These are phyloP conservation scores for Leptothorax acervorum DNA, from an alignment of 2,888 invertebrate species.

Conservation along the genomic window DNA sequence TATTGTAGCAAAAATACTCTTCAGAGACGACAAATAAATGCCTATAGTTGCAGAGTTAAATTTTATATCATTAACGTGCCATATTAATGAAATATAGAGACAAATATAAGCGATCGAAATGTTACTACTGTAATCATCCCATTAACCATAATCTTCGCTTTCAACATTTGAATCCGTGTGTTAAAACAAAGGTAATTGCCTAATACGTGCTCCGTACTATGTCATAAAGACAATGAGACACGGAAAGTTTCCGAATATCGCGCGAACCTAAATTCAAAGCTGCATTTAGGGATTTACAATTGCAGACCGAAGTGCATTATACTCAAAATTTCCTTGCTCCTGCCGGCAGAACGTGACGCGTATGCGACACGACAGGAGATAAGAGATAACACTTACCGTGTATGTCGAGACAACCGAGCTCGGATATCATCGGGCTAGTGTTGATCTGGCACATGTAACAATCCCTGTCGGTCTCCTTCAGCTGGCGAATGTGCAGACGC, in stretches of 20 bases:
- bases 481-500: slow-evolving; percentile 94
- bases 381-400: slow-evolving; percentile 88
- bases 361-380: not conserved
- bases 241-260: not conserved
- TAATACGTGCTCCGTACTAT: not conserved
- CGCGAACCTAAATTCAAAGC: not conserved
- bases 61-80: not conserved
- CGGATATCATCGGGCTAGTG: slow-evolving; percentile 94
- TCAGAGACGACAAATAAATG: not conserved
- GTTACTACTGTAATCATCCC: not conserved
- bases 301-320: not conserved
- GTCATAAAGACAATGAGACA: not conserved
- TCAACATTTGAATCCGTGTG: not conserved
- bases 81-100: not conserved
- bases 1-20: not conserved
- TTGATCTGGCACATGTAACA: slow-evolving; percentile 98
- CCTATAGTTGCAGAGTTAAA: not conserved
- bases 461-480: slow-evolving; percentile 93
- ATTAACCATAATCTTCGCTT: not conserved
- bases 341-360: not conserved
- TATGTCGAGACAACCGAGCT: slow-evolving; percentile 95
- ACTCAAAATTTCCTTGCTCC: not conserved
- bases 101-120: not conserved
- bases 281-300: not conserved
- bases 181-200: not conserved